phyloP scores from a whole-genome alignment of 2,888 invertebrate genomes.

The Hartigia nigra region DNA sequence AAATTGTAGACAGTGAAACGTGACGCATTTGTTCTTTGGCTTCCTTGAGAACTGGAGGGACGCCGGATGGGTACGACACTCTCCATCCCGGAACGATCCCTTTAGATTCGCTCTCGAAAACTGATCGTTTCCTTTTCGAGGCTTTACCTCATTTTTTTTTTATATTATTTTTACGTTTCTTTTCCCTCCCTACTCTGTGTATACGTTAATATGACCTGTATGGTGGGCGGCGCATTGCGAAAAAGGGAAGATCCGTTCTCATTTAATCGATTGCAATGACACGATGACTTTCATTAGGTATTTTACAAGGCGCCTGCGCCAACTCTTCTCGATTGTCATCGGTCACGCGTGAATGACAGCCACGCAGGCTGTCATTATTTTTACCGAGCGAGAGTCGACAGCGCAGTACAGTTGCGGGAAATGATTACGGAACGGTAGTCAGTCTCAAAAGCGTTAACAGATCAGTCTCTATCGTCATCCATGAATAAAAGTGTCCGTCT shows the following conservation, averaged over 20 bases:
- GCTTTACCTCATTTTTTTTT: not conserved
- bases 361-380: not conserved
- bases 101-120: not conserved
- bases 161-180: not conserved
- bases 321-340: not conserved
- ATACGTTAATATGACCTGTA: not conserved
- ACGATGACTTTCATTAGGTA: not conserved
- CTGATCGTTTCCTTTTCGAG: not conserved
- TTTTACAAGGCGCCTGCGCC: not conserved
- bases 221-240: not conserved
- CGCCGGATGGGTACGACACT: not conserved
- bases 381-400: not conserved
- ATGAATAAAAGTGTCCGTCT: not conserved
- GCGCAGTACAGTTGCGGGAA: not conserved
- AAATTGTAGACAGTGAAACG: not conserved
- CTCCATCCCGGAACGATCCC: not conserved
- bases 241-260: not conserved
- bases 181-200: not conserved
- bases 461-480: not conserved
- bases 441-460: not conserved
- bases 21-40: not conserved
- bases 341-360: not conserved
- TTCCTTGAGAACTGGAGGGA: not conserved
- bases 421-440: not conserved
- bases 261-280: not conserved